These are phyloP conservation scores for Bombus sibiricus DNA, from an alignment of 1,140 invertebrate species.

Conservation along the genomic window DNA sequence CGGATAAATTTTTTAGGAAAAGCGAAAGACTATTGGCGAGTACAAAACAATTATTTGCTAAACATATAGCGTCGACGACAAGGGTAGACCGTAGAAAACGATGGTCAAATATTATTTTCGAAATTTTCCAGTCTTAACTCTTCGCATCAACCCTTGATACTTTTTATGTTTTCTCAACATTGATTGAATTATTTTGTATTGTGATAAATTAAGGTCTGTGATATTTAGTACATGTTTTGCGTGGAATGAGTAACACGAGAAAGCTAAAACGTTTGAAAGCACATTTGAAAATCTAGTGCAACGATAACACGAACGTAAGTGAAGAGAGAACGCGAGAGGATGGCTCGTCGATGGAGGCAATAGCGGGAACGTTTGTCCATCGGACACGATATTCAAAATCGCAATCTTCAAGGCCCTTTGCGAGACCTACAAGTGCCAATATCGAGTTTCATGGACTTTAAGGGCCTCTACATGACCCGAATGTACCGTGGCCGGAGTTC, in stretches of 20 bases:
- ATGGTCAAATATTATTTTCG: no score
- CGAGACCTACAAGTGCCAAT: slow-evolving; percentile 55
- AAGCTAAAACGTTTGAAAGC: not conserved
- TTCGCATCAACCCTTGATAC: no score
- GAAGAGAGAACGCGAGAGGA: not conserved
- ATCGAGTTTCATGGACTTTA: slow-evolving; percentile 58
- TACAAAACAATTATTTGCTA: no score
- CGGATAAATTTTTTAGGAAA: no score
- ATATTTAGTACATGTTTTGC: not conserved
- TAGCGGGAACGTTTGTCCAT: slow-evolving; percentile 23
- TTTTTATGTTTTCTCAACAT: no score
- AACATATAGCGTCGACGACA: no score
- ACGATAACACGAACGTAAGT: slow-evolving; percentile 9
- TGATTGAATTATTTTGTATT: no score
- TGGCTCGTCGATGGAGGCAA: slow-evolving; percentile 11
- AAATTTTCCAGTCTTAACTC: no score
- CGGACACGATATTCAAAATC: slow-evolving; percentile 56
- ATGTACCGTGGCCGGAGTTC: slow-evolving; percentile 19
- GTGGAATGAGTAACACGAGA: not conserved
- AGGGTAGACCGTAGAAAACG: no score
- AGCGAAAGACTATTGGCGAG: no score
- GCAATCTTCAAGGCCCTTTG: slow-evolving; percentile 55
- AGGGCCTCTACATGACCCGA: slow-evolving; percentile 29
- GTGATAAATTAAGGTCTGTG: no score
- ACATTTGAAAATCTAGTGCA: not conserved